Percentiles rank a stretch among this genome's conserved stretches.
These are phyloP conservation scores for Copidosoma floridanum DNA, from an alignment of 1,140 invertebrate genomes.

Conservation along the genomic window DNA sequence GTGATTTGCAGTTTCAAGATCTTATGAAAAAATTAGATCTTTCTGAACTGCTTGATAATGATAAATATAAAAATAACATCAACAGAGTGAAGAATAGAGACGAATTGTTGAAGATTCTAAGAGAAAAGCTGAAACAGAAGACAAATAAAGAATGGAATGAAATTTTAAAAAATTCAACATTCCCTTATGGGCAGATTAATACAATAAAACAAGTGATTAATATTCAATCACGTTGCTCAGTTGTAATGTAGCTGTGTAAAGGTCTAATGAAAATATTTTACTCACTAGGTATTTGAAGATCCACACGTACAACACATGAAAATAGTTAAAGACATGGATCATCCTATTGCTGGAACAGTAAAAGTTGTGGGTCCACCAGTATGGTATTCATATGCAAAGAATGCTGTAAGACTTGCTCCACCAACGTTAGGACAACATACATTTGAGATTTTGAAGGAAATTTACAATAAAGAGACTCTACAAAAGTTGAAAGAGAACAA, in stretches of 20 bases:
- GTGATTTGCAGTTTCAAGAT: conserved; percentile 72
- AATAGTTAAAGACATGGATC: conserved; percentile 75
- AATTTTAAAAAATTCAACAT: conserved; percentile 70
- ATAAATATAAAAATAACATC: conserved; percentile 71
- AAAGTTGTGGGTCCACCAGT: conserved; percentile 87
- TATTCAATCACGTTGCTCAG: background rate
- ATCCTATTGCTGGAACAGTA: conserved; percentile 69
- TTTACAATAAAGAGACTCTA: conserved; percentile 68
- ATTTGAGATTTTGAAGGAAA: conserved; percentile 66
- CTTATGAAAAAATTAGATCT: conserved; percentile 68
- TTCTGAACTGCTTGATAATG: conserved; percentile 62
- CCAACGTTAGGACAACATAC: conserved; percentile 89
- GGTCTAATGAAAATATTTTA: no score
- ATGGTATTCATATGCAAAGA: conserved; percentile 70
- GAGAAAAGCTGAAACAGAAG: conserved; percentile 64
- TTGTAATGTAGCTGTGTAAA: no score
- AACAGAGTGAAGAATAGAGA: conserved; percentile 75
- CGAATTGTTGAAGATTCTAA: conserved; percentile 66
- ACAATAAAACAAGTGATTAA: conserved; percentile 65
- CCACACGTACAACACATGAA: conserved; percentile 76
- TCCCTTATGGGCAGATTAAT: conserved; percentile 91
- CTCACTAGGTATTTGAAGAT: conserved; percentile 75
- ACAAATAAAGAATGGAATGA: conserved; percentile 75
- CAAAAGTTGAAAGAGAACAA: conserved; percentile 56
- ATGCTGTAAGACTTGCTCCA: conserved; percentile 71